Percentiles rank a stretch among this genome's conserved stretches.
Evolutionary conservation across 2,888 invertebrate species (phyloP).

Genomic region (Acanthacorydalis orientalis): DNA sequence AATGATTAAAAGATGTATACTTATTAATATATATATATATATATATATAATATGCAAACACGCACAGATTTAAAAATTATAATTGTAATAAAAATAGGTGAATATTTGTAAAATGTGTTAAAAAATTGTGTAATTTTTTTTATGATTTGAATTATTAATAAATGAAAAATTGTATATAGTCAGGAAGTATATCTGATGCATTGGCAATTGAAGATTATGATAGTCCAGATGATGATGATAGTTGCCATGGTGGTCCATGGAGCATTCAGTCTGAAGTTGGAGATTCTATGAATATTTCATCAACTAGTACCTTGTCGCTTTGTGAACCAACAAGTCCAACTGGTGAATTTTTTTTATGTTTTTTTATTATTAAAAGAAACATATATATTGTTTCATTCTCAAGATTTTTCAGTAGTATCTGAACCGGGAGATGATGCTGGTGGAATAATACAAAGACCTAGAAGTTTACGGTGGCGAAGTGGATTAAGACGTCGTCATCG

Average conservation of each 20-base stretch:
- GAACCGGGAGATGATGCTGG: conserved; percentile 2
- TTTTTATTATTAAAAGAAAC: too few species aligned
- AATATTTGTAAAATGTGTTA: too few species aligned
- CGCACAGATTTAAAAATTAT: too few species aligned
- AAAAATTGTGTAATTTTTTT: neutral
- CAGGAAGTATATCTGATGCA: conserved; percentile 62
- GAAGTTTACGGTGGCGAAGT: conserved; percentile 20
- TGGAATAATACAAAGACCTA: conserved; percentile 17
- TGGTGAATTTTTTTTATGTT: neutral
- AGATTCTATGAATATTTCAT: conserved; percentile 12
- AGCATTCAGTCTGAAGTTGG: conserved; percentile 12
- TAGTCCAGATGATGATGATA: conserved; percentile 29
- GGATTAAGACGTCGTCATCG: conserved; percentile 7
- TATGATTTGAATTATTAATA: neutral
- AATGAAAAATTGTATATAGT: conserved; percentile 21
- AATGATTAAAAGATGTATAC: too few species aligned
- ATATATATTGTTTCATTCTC: neutral
- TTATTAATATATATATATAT: too few species aligned
- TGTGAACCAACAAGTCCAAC: conserved; percentile 11
- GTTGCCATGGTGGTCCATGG: conserved; percentile 28
- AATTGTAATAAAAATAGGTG: too few species aligned
- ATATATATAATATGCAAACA: too few species aligned
- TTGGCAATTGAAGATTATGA: conserved; percentile 35
- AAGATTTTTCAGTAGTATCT: conserved; percentile 4
- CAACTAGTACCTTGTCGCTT: conserved; percentile 8